A percentile compares a stretch with the other conserved stretches of the same genome.
phyloP scores from a whole-genome alignment of 2,113 vertebrate genomes.

The Patagioenas fasciata region DNA sequence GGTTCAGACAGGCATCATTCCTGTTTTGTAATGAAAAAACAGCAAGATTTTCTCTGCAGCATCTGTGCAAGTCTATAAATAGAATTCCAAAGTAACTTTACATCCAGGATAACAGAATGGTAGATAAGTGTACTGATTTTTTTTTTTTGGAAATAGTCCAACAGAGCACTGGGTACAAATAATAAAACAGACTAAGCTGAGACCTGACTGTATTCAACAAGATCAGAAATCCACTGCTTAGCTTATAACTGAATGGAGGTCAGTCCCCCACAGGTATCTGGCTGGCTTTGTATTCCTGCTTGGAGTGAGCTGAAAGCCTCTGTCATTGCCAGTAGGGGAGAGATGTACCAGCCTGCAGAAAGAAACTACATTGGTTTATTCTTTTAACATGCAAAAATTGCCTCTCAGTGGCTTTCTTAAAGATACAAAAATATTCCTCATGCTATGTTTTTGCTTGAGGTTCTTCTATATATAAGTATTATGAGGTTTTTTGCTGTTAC shows the following conservation, averaged over 20 bases:
- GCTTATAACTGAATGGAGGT: neutral
- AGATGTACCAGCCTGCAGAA: neutral
- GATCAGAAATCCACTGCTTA: neutral
- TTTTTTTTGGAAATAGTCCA: neutral
- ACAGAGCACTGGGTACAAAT: neutral
- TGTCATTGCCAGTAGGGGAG: neutral
- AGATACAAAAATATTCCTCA: neutral
- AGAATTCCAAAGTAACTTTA: neutral
- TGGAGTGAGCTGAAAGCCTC: neutral
- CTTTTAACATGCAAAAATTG: neutral
- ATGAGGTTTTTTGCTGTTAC: neutral
- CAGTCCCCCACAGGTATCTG: neutral
- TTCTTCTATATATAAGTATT: neutral
- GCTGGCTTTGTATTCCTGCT: neutral
- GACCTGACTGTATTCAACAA: neutral
- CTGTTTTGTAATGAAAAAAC: neutral
- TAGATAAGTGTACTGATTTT: neutral
- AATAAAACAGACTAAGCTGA: neutral
- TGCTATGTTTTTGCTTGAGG: neutral
- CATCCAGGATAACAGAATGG: neutral
- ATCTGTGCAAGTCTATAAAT: slow-evolving; percentile 21
- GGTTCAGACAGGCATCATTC: neutral
- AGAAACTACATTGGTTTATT: neutral
- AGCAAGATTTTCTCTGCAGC: neutral
- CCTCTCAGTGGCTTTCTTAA: neutral